These are phyloP conservation scores for Sialis fuliginosa DNA, from an alignment of 2,888 invertebrate genomes.

Conservation along the genomic window DNA sequence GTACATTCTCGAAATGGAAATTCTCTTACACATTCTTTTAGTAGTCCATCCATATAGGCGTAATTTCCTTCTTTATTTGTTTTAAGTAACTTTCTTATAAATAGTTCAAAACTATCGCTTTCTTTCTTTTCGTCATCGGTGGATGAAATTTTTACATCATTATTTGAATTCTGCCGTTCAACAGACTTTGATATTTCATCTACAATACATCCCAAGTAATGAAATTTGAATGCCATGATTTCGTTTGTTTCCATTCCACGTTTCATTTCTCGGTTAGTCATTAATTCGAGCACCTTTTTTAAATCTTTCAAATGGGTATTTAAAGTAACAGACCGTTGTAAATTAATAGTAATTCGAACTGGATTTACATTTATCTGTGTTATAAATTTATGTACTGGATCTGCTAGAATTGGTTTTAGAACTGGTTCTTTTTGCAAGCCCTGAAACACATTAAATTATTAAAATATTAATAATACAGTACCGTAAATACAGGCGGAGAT, in stretches of 20 bases:
- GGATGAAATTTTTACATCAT: not conserved
- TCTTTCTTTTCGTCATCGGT: constrained; percentile 7
- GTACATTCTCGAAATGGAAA: constrained; percentile 84
- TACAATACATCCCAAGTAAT: constrained; percentile 62
- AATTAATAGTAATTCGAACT: constrained; percentile 56
- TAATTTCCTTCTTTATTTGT: constrained; percentile 45
- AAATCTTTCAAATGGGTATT: constrained; percentile 57
- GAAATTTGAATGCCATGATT: constrained; percentile 78
- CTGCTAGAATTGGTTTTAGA: constrained; percentile 47
- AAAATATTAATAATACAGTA: too few species aligned
- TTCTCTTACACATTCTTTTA: constrained; percentile 73
- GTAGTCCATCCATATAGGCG: constrained; percentile 50
- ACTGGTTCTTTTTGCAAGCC: constrained; percentile 64
- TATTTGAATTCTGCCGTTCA: constrained; percentile 39
- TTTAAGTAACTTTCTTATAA: constrained; percentile 58
- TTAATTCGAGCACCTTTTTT: constrained; percentile 59
- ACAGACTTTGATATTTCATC: constrained; percentile 50
- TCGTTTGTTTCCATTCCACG: constrained; percentile 70
- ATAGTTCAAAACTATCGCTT: constrained; percentile 53
- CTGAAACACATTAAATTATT: constrained; percentile 15
- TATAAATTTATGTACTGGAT: constrained; percentile 68
- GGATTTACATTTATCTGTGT: constrained; percentile 78
- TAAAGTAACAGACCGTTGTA: constrained; percentile 55
- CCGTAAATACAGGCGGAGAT: too few species aligned
- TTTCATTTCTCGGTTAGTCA: constrained; percentile 79